Evolutionary conservation across 2,888 invertebrate species (phyloP), one percentile per base, ranked within the genome.

Genomic region (Dioctria rufipes): DNA sequence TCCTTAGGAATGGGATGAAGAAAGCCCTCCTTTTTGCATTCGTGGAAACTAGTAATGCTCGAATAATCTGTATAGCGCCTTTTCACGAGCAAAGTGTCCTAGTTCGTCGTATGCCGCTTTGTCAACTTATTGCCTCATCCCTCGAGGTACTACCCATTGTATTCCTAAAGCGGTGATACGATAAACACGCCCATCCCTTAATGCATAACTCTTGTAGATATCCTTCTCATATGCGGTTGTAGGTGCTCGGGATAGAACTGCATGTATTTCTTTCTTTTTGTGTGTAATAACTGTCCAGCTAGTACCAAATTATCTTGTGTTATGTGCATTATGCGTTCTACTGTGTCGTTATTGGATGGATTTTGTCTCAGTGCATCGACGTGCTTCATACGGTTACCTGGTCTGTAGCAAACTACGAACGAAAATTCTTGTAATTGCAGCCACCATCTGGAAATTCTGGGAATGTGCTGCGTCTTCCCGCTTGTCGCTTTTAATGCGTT

Each of bases 171-270:
- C n/a, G n/a, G n/a, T n/a, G n/a, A n/a, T n/a, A n/a, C n/a, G 1
- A 84, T 81, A 5, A 83, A 78, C 81, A 81, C 81, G 9, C 82
- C 79, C 42, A 82, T 54, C n/a, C 6, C 54, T 5, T 54, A 11
- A 11, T 5, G 9, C n/a, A 11, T 54, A 11, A 54, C 11, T 54
- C 11, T 8, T 5, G 8, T 54, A 54, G 5, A 11, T 73, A 25
- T 61, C 9, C 39, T 61, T 61, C 37, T 61, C 61, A 61, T 61
- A 61, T 13, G 8, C 37, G 6, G 25, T 61, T 25, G 2, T 42
- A 3, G 67, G 67, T 67, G 67, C 11, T 46, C 3, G 2, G 3
- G 67, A 46, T n/a, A 67, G 46, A 11, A 46, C n/a, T 4, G n/a
- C 3, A 46, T 46, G 6, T 2, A 67, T 67, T 58, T 5, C 51